phyloP scores from a whole-genome alignment of 1,140 invertebrate species.

The Bombus difficillimus region DNA sequence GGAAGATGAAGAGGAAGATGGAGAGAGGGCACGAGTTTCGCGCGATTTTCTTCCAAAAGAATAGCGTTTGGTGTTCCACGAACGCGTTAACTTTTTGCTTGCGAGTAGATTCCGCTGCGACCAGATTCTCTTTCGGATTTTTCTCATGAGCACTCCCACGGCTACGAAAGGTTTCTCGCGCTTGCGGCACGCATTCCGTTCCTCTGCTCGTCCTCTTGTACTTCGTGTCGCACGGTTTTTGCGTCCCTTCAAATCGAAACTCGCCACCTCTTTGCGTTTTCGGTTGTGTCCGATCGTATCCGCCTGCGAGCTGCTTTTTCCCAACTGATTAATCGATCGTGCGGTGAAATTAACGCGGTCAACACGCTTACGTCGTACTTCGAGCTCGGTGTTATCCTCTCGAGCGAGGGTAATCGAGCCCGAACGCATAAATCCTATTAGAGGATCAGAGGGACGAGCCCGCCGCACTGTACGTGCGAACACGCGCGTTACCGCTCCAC shows the following conservation, averaged over 20 bases:
- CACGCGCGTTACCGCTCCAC: conserved; percentile 39
- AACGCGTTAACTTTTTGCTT: conserved; percentile 23
- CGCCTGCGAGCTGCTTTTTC: not conserved
- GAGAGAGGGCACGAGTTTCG: not conserved
- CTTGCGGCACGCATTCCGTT: conserved; percentile 27
- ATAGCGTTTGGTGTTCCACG: conserved; percentile 39
- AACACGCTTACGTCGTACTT: conserved; percentile 57
- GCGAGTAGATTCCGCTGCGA: conserved; percentile 20
- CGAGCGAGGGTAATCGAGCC: conserved; percentile 81
- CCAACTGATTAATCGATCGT: conserved; percentile 41
- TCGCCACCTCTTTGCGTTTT: not conserved
- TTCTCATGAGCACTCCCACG: conserved; percentile 1
- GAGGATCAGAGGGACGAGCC: conserved; percentile 78
- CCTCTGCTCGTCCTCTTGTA: conserved; percentile 23
- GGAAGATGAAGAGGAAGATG: not conserved
- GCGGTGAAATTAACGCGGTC: conserved; percentile 77
- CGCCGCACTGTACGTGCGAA: conserved; percentile 40
- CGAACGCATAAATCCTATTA: conserved; percentile 82
- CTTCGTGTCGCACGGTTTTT: conserved; percentile 24
- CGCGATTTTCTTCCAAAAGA: conserved; percentile 52
- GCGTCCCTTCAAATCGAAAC: not conserved
- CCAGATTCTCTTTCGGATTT: conserved; percentile 23
- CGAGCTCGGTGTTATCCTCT: conserved; percentile 64
- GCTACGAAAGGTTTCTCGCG: conserved; percentile 32
- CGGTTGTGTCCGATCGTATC: too few relatives aligned